These are phyloP conservation scores for Arctia plantaginis DNA, from an alignment of 2,888 invertebrate genomes.

Conservation along the genomic window DNA sequence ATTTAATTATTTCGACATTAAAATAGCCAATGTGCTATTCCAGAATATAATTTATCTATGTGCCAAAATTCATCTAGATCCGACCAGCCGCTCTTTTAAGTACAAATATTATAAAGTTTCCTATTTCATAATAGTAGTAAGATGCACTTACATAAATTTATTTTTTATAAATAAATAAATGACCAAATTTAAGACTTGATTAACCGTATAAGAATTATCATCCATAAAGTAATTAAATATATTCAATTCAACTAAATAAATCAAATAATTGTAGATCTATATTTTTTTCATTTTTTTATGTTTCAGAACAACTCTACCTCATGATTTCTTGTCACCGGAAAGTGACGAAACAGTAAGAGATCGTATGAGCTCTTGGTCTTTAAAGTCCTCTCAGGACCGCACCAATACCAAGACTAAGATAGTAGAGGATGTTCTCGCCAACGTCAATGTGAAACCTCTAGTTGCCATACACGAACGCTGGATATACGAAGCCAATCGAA, in stretches of 20 bases:
- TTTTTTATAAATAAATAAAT: too few relatives aligned
- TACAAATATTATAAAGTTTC: too few relatives aligned
- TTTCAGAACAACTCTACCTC: slow-evolving; percentile 48
- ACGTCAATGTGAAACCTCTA: slow-evolving; percentile 77
- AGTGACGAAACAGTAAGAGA: slow-evolving; percentile 57
- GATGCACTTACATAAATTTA: neutral
- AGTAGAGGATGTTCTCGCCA: slow-evolving; percentile 72
- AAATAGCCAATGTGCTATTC: too few relatives aligned
- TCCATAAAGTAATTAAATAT: neutral
- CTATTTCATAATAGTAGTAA: too few relatives aligned
- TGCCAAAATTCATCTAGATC: too few relatives aligned
- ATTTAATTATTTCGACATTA: neutral
- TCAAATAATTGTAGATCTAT: too few relatives aligned
- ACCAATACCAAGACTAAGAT: slow-evolving; percentile 51
- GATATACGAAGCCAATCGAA: slow-evolving; percentile 81
- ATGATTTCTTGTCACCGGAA: slow-evolving; percentile 60
- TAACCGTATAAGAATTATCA: neutral
- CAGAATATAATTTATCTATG: too few relatives aligned
- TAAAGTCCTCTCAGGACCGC: slow-evolving; percentile 52
- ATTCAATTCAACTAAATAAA: neutral
- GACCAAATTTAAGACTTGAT: too few relatives aligned
- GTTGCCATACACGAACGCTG: slow-evolving; percentile 83
- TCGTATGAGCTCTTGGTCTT: slow-evolving; percentile 63
- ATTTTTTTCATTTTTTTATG: too few relatives aligned
- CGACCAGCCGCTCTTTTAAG: too few relatives aligned